Percentiles rank a stretch among this genome's conserved stretches.
Conservation (phyloP, 2,113 vertebrate genomes). For the Silurus glanis region DNA sequence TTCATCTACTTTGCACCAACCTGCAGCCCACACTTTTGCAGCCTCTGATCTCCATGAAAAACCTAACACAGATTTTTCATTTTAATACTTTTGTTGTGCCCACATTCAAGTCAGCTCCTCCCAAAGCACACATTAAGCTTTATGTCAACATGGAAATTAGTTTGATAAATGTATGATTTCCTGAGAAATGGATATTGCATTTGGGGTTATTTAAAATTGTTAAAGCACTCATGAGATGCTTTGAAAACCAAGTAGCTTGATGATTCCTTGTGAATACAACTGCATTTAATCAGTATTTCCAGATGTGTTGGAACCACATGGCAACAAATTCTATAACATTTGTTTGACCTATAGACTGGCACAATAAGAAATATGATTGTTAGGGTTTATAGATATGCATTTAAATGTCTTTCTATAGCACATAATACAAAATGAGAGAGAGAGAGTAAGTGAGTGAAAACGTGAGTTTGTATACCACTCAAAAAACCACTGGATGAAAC, state of each 20-base stretch:
- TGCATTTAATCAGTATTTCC: background rate
- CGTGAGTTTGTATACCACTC: background rate
- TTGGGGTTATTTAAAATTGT: background rate
- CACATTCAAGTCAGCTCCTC: background rate
- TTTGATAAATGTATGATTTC: background rate
- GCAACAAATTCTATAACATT: background rate
- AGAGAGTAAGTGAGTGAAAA: background rate
- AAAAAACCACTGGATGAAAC: background rate
- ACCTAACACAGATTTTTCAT: background rate
- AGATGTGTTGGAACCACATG: background rate
- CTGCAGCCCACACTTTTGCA: background rate
- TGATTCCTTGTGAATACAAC: background rate
- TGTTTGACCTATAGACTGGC: background rate
- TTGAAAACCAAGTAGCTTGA: background rate
- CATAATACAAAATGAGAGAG: background rate
- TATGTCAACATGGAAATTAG: background rate
- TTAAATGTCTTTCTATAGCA: background rate
- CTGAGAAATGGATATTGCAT: background rate
- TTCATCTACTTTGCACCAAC: background rate
- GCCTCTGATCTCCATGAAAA: background rate
- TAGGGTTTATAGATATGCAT: background rate
- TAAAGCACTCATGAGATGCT: background rate
- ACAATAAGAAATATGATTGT: background rate
- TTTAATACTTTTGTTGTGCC: background rate
- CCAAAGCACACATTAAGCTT: background rate